phyloP scores from a whole-genome alignment of 1,140 invertebrate genomes.

The Drosophila saltans region DNA sequence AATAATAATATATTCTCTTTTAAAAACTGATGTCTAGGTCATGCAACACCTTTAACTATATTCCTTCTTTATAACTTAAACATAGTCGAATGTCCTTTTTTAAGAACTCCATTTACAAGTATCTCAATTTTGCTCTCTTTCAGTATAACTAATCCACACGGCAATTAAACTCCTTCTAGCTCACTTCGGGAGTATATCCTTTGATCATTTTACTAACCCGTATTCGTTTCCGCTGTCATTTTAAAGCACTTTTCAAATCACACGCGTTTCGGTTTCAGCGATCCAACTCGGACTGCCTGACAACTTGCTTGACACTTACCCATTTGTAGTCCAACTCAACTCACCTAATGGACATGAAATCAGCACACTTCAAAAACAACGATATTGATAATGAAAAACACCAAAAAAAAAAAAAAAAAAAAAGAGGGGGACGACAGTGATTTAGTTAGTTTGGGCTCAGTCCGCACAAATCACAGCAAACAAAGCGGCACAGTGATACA shows the following conservation, averaged over 20 bases:
- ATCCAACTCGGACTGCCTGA: constrained; percentile 7
- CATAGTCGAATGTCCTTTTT: no score
- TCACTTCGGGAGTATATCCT: neutral
- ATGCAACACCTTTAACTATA: no score
- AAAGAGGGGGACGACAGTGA: constrained; percentile 11
- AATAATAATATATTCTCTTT: no score
- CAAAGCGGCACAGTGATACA: constrained; percentile 19
- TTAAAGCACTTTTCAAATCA: constrained; percentile 23
- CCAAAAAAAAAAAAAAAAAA: constrained; percentile 19
- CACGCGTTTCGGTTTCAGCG: constrained; percentile 23
- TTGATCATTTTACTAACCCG: constrained; percentile 37
- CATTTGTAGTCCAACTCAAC: constrained; percentile 15
- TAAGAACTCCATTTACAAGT: no score
- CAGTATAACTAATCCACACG: no score
- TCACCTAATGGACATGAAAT: constrained; percentile 43
- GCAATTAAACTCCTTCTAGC: no score
- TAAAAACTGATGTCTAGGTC: no score
- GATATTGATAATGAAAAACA: constrained; percentile 41
- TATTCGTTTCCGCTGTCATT: constrained; percentile 47
- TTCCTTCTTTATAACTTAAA: no score
- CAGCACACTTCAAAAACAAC: constrained; percentile 51
- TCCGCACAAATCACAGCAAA: constrained; percentile 3
- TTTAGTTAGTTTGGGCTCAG: constrained; percentile 4
- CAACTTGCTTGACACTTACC: constrained; percentile 57
- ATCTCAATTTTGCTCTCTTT: no score